These are phyloP conservation scores for Himalopsyche tibetana DNA, from an alignment of 2,888 invertebrate species.

Conservation along the genomic window DNA sequence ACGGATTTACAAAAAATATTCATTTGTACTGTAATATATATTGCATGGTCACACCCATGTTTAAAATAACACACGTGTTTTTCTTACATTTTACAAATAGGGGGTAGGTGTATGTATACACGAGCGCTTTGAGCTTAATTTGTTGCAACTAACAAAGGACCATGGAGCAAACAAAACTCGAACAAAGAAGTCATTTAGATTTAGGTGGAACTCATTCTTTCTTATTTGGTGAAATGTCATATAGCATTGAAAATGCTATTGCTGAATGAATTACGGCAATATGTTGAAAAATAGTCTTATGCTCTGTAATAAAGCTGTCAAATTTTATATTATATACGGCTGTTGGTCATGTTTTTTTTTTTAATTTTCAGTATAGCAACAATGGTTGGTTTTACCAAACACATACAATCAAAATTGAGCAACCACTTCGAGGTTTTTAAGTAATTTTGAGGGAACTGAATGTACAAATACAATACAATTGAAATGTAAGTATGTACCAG, in stretches of 20 bases:
- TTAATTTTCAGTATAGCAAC: no score
- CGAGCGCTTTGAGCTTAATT: not conserved
- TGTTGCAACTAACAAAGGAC: conserved; percentile 8
- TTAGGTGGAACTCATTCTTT: not conserved
- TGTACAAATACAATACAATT: no score
- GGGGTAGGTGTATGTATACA: not conserved
- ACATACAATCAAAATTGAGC: no score
- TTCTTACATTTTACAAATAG: conserved; percentile 15
- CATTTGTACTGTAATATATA: no score
- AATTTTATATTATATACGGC: no score
- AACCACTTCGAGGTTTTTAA: no score
- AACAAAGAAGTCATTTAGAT: conserved; percentile 21
- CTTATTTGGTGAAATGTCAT: not conserved
- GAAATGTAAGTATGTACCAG: no score
- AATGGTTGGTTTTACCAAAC: no score
- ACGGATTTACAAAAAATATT: no score
- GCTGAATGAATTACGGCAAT: not conserved
- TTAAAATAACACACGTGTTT: conserved; percentile 14
- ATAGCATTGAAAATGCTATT: not conserved
- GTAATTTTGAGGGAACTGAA: no score
- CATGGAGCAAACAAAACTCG: not conserved
- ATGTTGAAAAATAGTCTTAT: not conserved
- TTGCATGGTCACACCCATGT: not conserved
- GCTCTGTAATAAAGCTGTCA: not conserved
- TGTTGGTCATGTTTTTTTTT: no score